These are phyloP conservation scores for Oophaga pumilio DNA, from an alignment of 2,113 vertebrate genomes.

Conservation along the genomic window DNA sequence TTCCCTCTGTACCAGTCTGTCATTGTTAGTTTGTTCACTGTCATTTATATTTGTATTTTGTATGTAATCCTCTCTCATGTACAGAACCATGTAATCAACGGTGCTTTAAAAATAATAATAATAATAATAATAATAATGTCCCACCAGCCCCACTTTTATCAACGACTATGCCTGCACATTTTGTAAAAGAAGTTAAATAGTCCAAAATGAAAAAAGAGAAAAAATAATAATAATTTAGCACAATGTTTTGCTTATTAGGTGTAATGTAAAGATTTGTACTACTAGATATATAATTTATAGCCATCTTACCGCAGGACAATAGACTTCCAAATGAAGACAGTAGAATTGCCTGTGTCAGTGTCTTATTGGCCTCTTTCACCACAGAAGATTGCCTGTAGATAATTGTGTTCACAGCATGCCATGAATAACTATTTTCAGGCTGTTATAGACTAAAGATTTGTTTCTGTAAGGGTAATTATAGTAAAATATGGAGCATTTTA, in stretches of 20 bases:
- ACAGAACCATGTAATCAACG: no score
- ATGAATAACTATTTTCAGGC: constrained; percentile 2
- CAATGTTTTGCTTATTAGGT: not conserved
- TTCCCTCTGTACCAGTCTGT: no score
- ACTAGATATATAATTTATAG: not conserved
- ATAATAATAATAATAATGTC: no score
- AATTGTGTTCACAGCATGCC: not conserved
- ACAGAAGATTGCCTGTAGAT: not conserved
- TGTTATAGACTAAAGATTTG: constrained; percentile 20
- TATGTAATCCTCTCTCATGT: no score
- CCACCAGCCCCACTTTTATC: no score
- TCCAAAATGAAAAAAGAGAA: no score
- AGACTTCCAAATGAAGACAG: not conserved
- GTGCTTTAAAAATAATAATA: no score
- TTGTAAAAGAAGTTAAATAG: no score
- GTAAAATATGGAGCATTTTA: constrained; percentile 23
- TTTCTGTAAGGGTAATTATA: constrained; percentile 33
- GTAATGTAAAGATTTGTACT: not conserved
- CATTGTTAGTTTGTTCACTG: no score
- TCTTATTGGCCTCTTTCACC: not conserved
- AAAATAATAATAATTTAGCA: no score
- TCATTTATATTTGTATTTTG: no score
- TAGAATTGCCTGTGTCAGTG: not conserved
- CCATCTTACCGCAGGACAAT: not conserved
- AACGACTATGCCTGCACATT: no score